phyloP scores from a whole-genome alignment of 1,140 invertebrate species.

The Schlechtendalia chinensis region DNA sequence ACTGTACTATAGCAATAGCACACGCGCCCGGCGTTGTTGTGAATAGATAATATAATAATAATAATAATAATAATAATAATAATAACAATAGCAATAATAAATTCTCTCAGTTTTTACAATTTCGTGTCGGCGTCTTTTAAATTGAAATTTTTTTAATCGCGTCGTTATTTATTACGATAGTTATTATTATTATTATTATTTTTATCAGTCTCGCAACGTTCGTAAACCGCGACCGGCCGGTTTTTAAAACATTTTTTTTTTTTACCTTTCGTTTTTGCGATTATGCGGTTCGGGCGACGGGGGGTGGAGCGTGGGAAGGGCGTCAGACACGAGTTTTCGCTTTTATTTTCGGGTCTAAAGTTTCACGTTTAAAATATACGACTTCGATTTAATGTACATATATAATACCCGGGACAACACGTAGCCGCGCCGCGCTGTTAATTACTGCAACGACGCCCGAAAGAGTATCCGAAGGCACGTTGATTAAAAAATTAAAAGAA shows the following conservation, averaged over 20 bases:
- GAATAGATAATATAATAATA: no score
- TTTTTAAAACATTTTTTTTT: no score
- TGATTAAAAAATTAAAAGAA: slow-evolving; percentile 34
- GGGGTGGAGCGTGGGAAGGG: no score
- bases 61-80: no score
- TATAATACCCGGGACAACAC: slow-evolving; percentile 6
- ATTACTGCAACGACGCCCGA: background rate
- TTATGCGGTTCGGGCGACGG: no score
- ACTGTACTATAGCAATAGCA: no score
- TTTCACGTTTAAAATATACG: slow-evolving; percentile 27
- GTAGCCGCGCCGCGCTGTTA: slow-evolving; percentile 5
- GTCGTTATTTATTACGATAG: slow-evolving; percentile 8
- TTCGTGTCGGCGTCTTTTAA: background rate
- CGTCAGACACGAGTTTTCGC: background rate
- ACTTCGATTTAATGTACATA: slow-evolving; percentile 25
- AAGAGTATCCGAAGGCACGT: slow-evolving; percentile 1
- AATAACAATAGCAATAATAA: no score
- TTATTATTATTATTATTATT: no score
- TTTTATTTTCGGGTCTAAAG: slow-evolving; percentile 16
- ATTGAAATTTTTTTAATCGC: slow-evolving; percentile 17
- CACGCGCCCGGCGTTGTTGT: no score
- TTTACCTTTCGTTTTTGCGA: background rate
- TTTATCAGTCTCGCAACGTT: background rate
- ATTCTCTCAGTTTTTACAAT: no score
- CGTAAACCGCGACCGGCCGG: no score